Conservation (phyloP, 2,797 vertebrate species). For the Lagocephalus sceleratus region DNA sequence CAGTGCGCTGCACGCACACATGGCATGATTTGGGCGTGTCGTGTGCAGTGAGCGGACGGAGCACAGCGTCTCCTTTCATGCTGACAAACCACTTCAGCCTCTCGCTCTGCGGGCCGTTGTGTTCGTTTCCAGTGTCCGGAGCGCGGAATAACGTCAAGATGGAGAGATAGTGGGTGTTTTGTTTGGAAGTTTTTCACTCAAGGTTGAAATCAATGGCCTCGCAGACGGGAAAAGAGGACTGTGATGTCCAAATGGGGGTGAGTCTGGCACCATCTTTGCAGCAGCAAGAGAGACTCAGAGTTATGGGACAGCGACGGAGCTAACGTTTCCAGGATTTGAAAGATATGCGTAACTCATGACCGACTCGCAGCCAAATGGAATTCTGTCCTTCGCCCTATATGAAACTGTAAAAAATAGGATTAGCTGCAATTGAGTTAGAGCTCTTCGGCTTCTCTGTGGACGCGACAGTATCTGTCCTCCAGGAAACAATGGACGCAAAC, state of each 20-base stretch:
- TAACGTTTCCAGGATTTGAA: background rate
- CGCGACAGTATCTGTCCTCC: background rate
- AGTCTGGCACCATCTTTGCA: constrained; percentile 32
- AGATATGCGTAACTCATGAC: background rate
- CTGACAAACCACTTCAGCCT: constrained; percentile 2
- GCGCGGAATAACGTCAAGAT: background rate
- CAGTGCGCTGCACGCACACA: constrained; percentile 6
- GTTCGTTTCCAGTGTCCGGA: background rate
- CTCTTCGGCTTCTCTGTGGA: background rate
- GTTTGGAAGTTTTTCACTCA: constrained; percentile 3
- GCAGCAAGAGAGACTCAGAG: background rate
- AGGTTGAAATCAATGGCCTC: constrained; percentile 10
- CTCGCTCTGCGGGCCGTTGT: background rate
- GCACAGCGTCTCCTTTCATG: constrained; percentile 11
- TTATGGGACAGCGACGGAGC: background rate
- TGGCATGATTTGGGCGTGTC: constrained; percentile 53
- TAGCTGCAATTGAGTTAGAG: background rate
- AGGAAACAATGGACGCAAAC: background rate
- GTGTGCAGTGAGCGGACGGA: constrained; percentile 13
- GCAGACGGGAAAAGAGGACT: constrained; percentile 57
- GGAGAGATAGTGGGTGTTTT: background rate
- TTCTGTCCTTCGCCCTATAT: background rate
- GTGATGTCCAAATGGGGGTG: constrained; percentile 53
- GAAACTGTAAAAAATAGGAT: background rate
- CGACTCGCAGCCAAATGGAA: background rate